Conservation (phyloP, 2,888 invertebrate species). For the Harpagoxenus sublaevis region DNA sequence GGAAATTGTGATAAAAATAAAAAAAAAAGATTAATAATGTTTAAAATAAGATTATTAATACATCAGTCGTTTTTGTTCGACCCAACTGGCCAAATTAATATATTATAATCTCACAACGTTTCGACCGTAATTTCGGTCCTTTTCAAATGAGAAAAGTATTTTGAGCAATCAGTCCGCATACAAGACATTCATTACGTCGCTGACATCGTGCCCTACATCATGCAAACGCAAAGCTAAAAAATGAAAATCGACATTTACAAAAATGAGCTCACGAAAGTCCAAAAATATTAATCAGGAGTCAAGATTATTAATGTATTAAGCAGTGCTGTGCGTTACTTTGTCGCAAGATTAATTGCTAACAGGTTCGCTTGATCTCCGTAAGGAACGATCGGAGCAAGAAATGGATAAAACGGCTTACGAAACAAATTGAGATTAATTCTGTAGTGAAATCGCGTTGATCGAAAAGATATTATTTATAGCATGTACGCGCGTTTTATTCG, state of each 20-base stretch:
- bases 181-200: no score
- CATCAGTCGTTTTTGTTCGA: no score
- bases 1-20: neutral
- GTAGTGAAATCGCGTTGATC: conserved; percentile 8
- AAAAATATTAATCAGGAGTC: no score
- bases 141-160: no score
- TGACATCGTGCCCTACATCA: no score
- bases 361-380: neutral
- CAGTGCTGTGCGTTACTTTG: neutral
- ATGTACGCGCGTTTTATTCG: neutral
- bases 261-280: no score
- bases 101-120: no score
- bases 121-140: no score
- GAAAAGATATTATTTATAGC: conserved; percentile 32
- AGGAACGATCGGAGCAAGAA: conserved; percentile 15
- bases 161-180: no score
- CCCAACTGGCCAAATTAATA: no score
- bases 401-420: neutral
- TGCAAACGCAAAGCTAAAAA: no score
- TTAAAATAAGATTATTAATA: neutral
- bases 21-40: neutral
- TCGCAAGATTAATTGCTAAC: conserved; percentile 3
- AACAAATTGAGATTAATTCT: conserved; percentile 30
- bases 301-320: neutral
- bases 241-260: no score